These are phyloP conservation scores for Himalopsyche japonica DNA, from an alignment of 2,888 invertebrate genomes.

Conservation along the genomic window DNA sequence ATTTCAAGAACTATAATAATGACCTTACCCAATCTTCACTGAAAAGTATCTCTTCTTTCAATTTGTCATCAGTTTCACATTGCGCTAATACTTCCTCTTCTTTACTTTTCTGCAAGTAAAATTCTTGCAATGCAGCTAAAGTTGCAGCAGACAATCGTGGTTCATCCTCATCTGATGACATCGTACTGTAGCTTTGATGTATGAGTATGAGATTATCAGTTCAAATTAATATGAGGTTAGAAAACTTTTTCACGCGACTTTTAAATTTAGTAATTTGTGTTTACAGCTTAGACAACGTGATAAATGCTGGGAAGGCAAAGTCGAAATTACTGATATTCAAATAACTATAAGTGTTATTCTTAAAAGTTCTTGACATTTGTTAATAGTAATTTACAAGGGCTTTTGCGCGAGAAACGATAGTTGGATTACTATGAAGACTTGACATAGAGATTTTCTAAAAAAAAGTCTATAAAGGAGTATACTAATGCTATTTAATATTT, in stretches of 20 bases:
- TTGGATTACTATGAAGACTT: no score
- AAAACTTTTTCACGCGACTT: not conserved
- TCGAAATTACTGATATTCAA: no score
- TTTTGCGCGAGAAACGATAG: no score
- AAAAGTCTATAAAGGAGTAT: no score
- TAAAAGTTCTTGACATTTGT: no score
- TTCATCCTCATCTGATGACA: slow-evolving; percentile 60
- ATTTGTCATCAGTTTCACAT: slow-evolving; percentile 53
- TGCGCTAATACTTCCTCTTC: slow-evolving; percentile 61
- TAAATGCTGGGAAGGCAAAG: no score
- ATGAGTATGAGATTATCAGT: not conserved
- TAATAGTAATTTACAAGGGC: no score
- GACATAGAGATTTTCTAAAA: no score
- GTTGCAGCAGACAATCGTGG: slow-evolving; percentile 71
- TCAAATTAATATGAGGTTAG: not conserved
- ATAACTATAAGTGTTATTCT: no score
- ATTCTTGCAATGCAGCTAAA: slow-evolving; percentile 74
- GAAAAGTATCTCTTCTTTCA: slow-evolving; percentile 59
- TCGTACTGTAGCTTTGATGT: not conserved
- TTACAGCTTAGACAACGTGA: no score
- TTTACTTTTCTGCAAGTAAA: slow-evolving; percentile 71
- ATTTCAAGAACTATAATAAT: not conserved
- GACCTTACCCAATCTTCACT: slow-evolving; percentile 80
- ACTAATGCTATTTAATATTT: no score
- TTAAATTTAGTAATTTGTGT: no score